Base-by-base conservation (phyloP, 2,113 vertebrate genomes). In the Crocuta crocuta region DNA sequence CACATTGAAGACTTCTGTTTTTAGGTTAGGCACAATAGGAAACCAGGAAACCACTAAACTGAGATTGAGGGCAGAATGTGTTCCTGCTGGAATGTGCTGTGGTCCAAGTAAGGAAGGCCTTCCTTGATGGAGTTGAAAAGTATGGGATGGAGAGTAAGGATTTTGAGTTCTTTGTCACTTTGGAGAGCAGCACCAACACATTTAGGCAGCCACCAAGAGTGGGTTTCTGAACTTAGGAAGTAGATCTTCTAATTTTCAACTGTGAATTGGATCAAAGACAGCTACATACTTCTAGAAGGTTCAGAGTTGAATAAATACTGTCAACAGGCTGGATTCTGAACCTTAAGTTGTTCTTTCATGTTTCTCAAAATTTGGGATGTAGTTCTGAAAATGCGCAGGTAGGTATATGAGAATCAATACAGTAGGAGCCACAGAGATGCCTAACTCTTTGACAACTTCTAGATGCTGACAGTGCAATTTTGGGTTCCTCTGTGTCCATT, bases 81-180 rank as follows among this genome's bases (percentile, higher is more conserved):
- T 35, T 11, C 24, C 19, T 43, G 53, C 10, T 43, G 24, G 17
- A 85, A 65, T 39, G 33, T 31, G 43, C 28, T 70, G 10, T 71
- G 50, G 35, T 93, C 16, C 61, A 85, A 74, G 33, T 39, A 65
- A 85, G 45, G 33, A 39, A 31, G 21, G 43, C 7, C 55, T 8
- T 45, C 31, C 58, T 35, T 70, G 66, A 31, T 35, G 28, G 23
- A 84, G 15, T 28, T 73, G n/a, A 84, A 82, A 71, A 63, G 23
- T 28, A 0, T 21, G 10, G 19, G 21, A 9, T 7, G 48, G 6
- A 23, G 24, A 6, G 7, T 31, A 31, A 28, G 31, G 6, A 4
- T 7, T 24, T 28, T 84, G 53, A 63, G 21, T 21, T 79, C 33
- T 66, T 58, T 92, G 31, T 83, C 66, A 33, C 15, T 31, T 35